Evolutionary conservation across 1,140 invertebrate species (phyloP), one percentile per base, ranked within the genome.

Genomic region (Calephelis nemesis): DNA sequence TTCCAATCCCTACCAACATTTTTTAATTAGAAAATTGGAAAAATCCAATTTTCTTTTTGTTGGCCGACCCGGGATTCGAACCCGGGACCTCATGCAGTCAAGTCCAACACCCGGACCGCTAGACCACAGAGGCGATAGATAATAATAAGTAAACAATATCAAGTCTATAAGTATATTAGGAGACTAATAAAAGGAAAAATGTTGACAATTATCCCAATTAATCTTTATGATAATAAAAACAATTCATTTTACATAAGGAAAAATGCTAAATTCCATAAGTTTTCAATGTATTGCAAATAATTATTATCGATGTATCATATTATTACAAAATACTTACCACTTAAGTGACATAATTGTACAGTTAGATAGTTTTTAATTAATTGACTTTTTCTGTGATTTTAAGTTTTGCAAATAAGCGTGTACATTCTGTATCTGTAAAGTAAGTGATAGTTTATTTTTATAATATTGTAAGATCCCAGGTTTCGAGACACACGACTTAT

Each of bases 381-480:
- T 13, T 54, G 72, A 62, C 39, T 48, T 47, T 11, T 64, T 40
- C 42, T 63, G 47, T 30, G 47, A 54, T 66, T 66, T 47, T 54
- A 30, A 58, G 54, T 66, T 58, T 58, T 66, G 42, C 54, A 58
- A 60, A 10, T 66, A 58, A 66, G 6, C 45, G 49, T 10, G 13
- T 58, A 66, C 7, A 39, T 49, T 39, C 19, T 1, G 45, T 63
- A 65, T 19, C 42, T 47, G 9, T 47, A 47, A 47, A 47, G 11
- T n/a, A 42, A 66, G n/a, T 66, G 47, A 58, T 30, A 65, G 82
- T 74, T 89, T 90, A 90, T 90, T 90, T 90, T 90, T 90, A 75
- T 90, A 90, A 19, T 85, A 75, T 70, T 77, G 83, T 74, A 75
- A 65, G 40, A 74, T 70, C 74, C 74, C 77, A 82, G 82, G 83